These are phyloP conservation scores for Lamprotornis superbus DNA, from an alignment of 2,113 vertebrate genomes.

Conservation along the genomic window DNA sequence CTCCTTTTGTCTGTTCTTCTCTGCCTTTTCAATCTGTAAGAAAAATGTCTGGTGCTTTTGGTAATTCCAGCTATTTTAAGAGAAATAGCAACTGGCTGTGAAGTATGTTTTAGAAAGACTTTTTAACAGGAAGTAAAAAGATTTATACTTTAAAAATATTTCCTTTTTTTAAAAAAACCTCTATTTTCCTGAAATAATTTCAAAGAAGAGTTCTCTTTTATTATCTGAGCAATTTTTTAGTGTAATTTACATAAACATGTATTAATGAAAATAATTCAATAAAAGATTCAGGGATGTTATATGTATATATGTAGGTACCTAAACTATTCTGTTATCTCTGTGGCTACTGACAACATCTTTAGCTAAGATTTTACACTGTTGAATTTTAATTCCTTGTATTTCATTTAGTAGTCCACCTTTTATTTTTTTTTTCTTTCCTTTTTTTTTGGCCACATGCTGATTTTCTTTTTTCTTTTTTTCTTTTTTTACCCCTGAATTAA, in stretches of 20 bases:
- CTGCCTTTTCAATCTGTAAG: background rate
- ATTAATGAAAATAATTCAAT: background rate
- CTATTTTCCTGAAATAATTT: background rate
- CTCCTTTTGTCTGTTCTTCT: background rate
- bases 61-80: background rate
- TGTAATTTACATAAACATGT: background rate
- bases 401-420: background rate
- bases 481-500: background rate
- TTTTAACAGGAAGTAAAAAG: background rate
- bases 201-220: accelerated
- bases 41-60: background rate
- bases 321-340: background rate
- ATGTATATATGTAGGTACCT: accelerated
- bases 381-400: background rate
- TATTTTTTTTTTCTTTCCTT: background rate
- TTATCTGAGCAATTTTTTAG: background rate
- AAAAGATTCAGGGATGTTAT: background rate
- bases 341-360: background rate
- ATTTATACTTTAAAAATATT: background rate
- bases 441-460: background rate
- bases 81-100: background rate
- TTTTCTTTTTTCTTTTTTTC: background rate
- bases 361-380: background rate
- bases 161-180: background rate
- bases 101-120: background rate